A percentile compares a stretch with the other conserved stretches of the same genome.
These are phyloP conservation scores for Falcaria lacertinaria DNA, from an alignment of 2,888 invertebrate genomes.

Conservation along the genomic window DNA sequence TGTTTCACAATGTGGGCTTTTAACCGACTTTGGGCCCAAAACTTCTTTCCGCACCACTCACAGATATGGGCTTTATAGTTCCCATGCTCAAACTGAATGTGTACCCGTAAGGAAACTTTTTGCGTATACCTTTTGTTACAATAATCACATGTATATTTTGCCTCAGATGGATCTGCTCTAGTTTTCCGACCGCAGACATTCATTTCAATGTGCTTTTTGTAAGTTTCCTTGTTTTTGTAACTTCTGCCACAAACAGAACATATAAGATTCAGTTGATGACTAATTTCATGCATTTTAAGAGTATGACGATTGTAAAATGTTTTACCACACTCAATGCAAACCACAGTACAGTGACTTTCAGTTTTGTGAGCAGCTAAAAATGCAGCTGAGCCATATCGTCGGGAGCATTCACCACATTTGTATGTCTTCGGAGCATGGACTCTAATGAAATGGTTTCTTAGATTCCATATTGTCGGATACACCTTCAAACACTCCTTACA, in stretches of 20 bases:
- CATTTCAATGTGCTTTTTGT: conserved; percentile 48
- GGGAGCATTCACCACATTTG: conserved; percentile 43
- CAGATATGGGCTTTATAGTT: conserved; percentile 60
- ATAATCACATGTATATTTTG: conserved; percentile 58
- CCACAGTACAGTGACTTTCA: conserved; percentile 38
- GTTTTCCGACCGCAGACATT: conserved; percentile 48
- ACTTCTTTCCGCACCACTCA: conserved; percentile 62
- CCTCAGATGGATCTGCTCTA: conserved; percentile 46
- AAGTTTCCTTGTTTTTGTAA: conserved; percentile 55
- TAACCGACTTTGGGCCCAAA: conserved; percentile 58
- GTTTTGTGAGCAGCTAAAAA: conserved; percentile 38
- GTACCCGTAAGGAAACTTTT: conserved; percentile 58
- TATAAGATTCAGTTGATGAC: conserved; percentile 42
- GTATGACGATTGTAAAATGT: conserved; percentile 44
- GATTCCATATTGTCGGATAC: conserved; percentile 33
- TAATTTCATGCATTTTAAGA: conserved; percentile 48
- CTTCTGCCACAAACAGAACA: conserved; percentile 57
- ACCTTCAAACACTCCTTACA: conserved; percentile 48
- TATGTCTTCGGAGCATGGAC: conserved; percentile 48
- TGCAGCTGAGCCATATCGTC: conserved; percentile 37
- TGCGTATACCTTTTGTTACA: conserved; percentile 64
- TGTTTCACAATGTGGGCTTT: conserved; percentile 65
- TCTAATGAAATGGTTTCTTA: conserved; percentile 48
- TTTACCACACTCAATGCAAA: conserved; percentile 58
- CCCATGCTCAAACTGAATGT: conserved; percentile 63